Conservation (phyloP, 2,888 invertebrate species). For the Thumatha senex region DNA sequence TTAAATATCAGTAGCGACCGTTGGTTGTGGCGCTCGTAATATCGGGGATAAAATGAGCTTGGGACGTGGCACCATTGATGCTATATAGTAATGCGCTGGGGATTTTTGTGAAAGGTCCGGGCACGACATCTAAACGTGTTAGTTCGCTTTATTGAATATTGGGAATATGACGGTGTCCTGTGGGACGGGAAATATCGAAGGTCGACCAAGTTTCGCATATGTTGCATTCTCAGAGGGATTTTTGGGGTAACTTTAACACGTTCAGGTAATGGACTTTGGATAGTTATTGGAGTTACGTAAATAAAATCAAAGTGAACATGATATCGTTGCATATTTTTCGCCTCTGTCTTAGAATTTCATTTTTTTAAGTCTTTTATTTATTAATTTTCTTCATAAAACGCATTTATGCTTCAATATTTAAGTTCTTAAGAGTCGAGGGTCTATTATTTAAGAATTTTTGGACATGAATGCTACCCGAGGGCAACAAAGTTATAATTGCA, state of each 20-base stretch:
- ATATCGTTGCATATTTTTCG: neutral
- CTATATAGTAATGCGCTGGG: slow-evolving; percentile 61
- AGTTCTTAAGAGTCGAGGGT: slow-evolving; percentile 4
- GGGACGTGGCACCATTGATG: slow-evolving; percentile 26
- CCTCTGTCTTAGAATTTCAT: neutral
- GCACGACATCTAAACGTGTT: slow-evolving; percentile 67
- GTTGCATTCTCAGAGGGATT: slow-evolving; percentile 65
- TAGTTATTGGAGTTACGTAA: slow-evolving; percentile 32
- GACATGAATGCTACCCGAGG: slow-evolving; percentile 7
- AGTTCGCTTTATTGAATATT: slow-evolving; percentile 75
- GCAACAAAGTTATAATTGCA: slow-evolving; percentile 14
- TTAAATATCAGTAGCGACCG: slow-evolving; percentile 53
- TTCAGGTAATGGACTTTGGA: slow-evolving; percentile 59
- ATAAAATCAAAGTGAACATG: slow-evolving; percentile 31
- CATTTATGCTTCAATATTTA: slow-evolving; percentile 4
- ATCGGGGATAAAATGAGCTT: slow-evolving; percentile 35
- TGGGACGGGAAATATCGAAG: slow-evolving; percentile 56
- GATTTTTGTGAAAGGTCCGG: slow-evolving; percentile 62
- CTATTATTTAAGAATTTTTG: slow-evolving; percentile 8
- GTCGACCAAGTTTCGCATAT: slow-evolving; percentile 48
- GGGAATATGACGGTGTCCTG: slow-evolving; percentile 66
- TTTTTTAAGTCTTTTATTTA: neutral
- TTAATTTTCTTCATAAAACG: neutral
- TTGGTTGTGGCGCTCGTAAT: slow-evolving; percentile 41
- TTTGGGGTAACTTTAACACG: slow-evolving; percentile 49